phyloP scores from a whole-genome alignment of 2,797 vertebrate genomes.

The Meda fulgida region DNA sequence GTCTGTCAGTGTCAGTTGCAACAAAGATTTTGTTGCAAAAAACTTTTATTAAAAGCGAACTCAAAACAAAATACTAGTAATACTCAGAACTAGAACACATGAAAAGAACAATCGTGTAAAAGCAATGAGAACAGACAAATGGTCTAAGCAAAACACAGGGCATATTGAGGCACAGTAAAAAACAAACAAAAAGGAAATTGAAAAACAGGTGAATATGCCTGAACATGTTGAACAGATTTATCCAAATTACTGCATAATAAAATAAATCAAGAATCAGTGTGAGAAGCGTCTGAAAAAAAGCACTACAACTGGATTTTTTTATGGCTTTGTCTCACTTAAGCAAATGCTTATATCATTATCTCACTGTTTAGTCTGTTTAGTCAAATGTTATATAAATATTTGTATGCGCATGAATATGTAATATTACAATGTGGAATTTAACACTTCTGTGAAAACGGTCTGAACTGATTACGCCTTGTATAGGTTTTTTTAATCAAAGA shows the following conservation, averaged over 20 bases:
- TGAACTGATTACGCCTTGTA: slow-evolving; percentile 8
- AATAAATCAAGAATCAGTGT: neutral
- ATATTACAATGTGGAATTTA: slow-evolving; percentile 55
- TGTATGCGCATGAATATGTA: slow-evolving; percentile 26
- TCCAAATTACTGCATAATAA: neutral
- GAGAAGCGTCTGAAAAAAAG: neutral
- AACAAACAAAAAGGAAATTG: too few relatives aligned
- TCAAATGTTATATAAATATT: slow-evolving; percentile 3
- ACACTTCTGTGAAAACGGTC: slow-evolving; percentile 19
- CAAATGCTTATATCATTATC: neutral
- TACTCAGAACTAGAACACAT: too few relatives aligned
- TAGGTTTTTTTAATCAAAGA: neutral
- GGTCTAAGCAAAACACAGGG: too few relatives aligned
- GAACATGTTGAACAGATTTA: too few relatives aligned
- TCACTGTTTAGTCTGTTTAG: neutral
- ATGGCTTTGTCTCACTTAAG: neutral
- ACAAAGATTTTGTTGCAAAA: too few relatives aligned
- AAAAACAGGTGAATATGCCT: too few relatives aligned
- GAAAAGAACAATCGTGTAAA: too few relatives aligned
- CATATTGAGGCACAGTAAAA: too few relatives aligned
- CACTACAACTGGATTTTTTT: neutral
- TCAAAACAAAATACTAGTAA: too few relatives aligned
- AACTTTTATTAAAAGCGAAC: too few relatives aligned
- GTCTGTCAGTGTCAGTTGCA: too few relatives aligned
- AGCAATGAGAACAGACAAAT: too few relatives aligned